Evolutionary conservation across 2,888 invertebrate genomes (phyloP).

Genomic region (Clitarchus hookeri): DNA sequence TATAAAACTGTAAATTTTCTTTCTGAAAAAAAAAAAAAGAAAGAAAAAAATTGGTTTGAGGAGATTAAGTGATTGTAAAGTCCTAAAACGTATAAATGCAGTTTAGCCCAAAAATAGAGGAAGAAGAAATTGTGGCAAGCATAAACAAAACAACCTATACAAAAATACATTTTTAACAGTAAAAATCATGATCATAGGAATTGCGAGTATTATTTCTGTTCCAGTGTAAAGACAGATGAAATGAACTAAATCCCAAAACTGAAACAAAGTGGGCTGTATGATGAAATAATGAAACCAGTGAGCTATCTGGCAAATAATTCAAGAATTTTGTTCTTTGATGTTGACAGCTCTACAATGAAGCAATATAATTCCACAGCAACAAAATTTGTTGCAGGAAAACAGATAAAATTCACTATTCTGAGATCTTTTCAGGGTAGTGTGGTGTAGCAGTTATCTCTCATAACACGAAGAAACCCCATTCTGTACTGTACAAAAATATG

Average conservation of each 20-base stretch:
- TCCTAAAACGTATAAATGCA: no score
- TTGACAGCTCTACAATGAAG: conserved; percentile 21
- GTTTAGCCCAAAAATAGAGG: no score
- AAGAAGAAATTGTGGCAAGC: no score
- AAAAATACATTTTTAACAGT: no score
- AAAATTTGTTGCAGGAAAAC: conserved; percentile 23
- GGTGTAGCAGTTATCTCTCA: conserved; percentile 21
- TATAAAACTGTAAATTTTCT: no score
- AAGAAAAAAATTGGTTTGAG: no score
- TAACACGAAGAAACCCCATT: conserved; percentile 10
- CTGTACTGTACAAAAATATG: conserved; percentile 21
- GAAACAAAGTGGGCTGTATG: conserved; percentile 18
- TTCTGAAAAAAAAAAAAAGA: no score
- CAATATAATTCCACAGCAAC: conserved; percentile 25
- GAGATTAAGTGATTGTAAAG: no score
- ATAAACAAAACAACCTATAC: no score
- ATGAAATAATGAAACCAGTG: conserved; percentile 18
- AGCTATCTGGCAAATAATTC: conserved; percentile 7
- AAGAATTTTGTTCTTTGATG: conserved; percentile 17
- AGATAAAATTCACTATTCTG: conserved; percentile 10
- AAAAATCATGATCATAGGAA: no score
- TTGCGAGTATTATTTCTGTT: no score
- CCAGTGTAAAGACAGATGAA: no score
- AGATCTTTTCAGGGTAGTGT: conserved; percentile 24
- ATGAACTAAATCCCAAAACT: conserved; percentile 20